phyloP scores from a whole-genome alignment of 2,888 invertebrate species.

The Conus canariensis region DNA sequence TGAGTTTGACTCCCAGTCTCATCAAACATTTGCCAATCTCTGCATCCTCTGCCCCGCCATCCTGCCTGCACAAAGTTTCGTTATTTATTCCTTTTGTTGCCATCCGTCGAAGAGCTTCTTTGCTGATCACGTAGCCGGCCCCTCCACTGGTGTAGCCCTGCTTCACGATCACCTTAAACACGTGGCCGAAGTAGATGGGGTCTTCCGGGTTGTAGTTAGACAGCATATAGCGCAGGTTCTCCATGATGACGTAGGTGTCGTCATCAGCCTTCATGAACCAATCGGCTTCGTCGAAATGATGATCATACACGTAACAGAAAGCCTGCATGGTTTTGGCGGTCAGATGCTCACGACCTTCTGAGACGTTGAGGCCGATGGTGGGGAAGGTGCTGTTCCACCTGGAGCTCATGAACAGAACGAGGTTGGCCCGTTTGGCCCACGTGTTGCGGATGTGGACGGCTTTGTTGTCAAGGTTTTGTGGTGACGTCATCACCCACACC shows the following conservation, averaged over 20 bases:
- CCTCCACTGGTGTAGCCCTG: conserved; percentile 80
- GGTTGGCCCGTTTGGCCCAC: conserved; percentile 70
- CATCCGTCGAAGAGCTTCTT: conserved; percentile 87
- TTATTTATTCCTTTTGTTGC: conserved; percentile 80
- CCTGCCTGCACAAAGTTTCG: conserved; percentile 58
- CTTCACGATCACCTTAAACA: conserved; percentile 68
- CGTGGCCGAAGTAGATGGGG: conserved; percentile 88
- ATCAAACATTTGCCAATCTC: conserved; percentile 74
- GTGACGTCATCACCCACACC: conserved; percentile 98
- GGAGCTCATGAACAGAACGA: conserved; percentile 78
- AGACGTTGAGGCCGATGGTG: conserved; percentile 85
- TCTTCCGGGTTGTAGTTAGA: conserved; percentile 83
- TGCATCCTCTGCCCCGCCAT: conserved; percentile 74
- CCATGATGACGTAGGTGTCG: conserved; percentile 97
- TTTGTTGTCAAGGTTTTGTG: conserved; percentile 91
- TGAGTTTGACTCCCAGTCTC: conserved; percentile 69
- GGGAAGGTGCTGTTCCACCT: conserved; percentile 86
- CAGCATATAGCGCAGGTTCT: conserved; percentile 87
- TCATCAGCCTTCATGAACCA: conserved; percentile 99
- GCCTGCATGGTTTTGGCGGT: conserved; percentile 96
- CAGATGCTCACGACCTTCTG: conserved; percentile 92
- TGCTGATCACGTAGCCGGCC: conserved; percentile 92
- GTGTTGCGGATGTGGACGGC: conserved; percentile 87
- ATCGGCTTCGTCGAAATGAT: conserved; percentile 90
- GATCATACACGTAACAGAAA: conserved; percentile 83